Conservation (phyloP, 2,113 vertebrate species). For the Oreocharis arfaki region DNA sequence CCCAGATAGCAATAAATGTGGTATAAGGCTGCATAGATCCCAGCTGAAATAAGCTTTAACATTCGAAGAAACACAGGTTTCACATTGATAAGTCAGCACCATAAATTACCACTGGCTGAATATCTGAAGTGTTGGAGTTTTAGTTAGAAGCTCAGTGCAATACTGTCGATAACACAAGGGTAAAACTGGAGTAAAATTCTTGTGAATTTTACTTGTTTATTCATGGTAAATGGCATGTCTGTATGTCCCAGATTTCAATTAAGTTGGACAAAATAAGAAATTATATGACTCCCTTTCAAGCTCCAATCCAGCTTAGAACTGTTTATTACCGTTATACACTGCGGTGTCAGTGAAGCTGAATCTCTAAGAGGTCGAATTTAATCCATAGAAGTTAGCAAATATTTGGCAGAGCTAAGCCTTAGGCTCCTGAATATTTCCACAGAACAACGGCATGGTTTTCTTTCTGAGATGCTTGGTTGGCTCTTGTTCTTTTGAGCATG, state of each 20-base stretch:
- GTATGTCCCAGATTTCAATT: neutral
- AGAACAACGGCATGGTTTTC: neutral
- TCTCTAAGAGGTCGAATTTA: neutral
- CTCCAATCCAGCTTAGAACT: neutral
- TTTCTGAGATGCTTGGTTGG: neutral
- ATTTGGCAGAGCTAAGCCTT: neutral
- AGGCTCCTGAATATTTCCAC: neutral
- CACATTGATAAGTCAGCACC: neutral
- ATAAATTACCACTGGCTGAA: neutral
- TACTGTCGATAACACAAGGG: neutral
- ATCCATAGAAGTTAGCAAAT: neutral
- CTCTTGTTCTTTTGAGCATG: neutral
- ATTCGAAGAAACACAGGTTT: neutral
- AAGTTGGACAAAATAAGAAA: neutral
- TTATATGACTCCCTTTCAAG: neutral
- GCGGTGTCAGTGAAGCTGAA: neutral
- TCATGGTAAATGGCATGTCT: neutral
- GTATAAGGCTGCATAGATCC: neutral
- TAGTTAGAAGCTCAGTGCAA: neutral
- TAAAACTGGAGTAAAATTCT: neutral
- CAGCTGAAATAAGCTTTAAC: neutral
- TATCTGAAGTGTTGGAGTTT: neutral
- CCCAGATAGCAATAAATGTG: neutral
- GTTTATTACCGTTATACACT: neutral
- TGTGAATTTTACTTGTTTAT: neutral